phyloP scores from a whole-genome alignment of 2,797 vertebrate genomes.

The Sebastes oblongus region DNA sequence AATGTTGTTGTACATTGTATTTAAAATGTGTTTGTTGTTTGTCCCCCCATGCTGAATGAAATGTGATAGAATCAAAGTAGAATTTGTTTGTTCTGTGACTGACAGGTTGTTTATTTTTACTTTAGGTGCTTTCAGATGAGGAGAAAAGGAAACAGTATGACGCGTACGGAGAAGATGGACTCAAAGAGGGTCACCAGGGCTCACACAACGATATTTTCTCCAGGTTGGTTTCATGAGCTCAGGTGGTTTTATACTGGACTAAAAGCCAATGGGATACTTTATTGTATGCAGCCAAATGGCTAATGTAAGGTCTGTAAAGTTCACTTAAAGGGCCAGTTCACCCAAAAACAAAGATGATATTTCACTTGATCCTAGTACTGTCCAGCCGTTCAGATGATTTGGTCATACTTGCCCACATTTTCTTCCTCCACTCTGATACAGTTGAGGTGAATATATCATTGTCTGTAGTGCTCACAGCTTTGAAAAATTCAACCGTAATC shows the following conservation, averaged over 20 bases:
- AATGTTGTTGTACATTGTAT: not conserved
- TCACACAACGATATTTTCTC: slow-evolving; percentile 99
- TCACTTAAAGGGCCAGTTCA: too few species aligned
- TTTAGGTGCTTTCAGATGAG: slow-evolving; percentile 94
- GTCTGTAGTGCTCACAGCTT: too few species aligned
- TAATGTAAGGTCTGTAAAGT: too few species aligned
- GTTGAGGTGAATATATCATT: too few species aligned
- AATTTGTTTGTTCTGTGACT: not conserved
- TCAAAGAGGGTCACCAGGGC: slow-evolving; percentile 96
- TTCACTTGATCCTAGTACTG: too few species aligned
- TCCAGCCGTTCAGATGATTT: too few species aligned
- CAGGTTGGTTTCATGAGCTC: slow-evolving; percentile 82
- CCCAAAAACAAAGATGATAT: too few species aligned
- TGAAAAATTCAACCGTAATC: too few species aligned
- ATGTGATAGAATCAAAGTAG: not conserved
- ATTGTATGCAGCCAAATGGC: not conserved
- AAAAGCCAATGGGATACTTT: not conserved
- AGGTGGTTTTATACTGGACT: not conserved
- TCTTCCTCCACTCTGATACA: too few species aligned
- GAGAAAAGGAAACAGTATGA: slow-evolving; percentile 99
- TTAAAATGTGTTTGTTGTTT: too few species aligned
- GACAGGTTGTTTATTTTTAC: not conserved
- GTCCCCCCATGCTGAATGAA: not conserved
- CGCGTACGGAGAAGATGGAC: slow-evolving; percentile 92
- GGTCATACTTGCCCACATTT: too few species aligned